These are phyloP conservation scores for Drosophila subsilvestris DNA, from an alignment of 2,888 invertebrate genomes.

Conservation along the genomic window DNA sequence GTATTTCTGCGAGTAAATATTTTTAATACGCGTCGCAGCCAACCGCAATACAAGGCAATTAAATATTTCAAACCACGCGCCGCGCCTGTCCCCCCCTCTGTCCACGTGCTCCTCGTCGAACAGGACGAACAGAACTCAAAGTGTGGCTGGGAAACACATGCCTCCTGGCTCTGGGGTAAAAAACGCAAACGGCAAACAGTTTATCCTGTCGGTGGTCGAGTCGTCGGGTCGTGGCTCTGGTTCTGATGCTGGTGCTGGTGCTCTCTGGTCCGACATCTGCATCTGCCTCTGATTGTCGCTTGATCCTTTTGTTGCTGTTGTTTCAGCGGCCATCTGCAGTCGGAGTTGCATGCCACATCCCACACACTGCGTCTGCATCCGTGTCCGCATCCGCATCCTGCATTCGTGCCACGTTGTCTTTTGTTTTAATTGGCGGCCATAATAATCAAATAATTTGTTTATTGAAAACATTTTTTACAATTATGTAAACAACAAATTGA, in stretches of 20 bases:
- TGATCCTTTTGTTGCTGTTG: constrained; percentile 59
- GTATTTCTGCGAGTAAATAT: constrained; percentile 70
- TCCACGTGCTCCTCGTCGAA: neutral
- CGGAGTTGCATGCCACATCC: constrained; percentile 16
- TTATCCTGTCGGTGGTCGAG: constrained; percentile 68
- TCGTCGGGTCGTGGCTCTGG: constrained; percentile 13
- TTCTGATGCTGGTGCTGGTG: constrained; percentile 46
- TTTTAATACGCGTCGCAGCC: constrained; percentile 79
- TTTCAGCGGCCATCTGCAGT: constrained; percentile 19
- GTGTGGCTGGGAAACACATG: constrained; percentile 47
- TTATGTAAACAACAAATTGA: constrained; percentile 83
- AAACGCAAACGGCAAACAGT: constrained; percentile 53
- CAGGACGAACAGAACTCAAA: constrained; percentile 43
- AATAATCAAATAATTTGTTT: constrained; percentile 84
- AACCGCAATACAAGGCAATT: constrained; percentile 83
- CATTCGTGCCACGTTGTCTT: constrained; percentile 47
- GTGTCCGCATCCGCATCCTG: constrained; percentile 22
- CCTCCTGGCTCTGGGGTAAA: neutral
- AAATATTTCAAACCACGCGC: constrained; percentile 77
- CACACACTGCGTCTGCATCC: too few relatives aligned
- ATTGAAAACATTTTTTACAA: constrained; percentile 83
- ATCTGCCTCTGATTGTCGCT: constrained; percentile 64
- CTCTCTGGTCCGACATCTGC: constrained; percentile 40
- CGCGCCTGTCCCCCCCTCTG: constrained; percentile 42
- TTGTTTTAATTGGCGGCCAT: constrained; percentile 80